Evolutionary conservation across 2,888 invertebrate genomes (phyloP).

Genomic region (Tachina fera): DNA sequence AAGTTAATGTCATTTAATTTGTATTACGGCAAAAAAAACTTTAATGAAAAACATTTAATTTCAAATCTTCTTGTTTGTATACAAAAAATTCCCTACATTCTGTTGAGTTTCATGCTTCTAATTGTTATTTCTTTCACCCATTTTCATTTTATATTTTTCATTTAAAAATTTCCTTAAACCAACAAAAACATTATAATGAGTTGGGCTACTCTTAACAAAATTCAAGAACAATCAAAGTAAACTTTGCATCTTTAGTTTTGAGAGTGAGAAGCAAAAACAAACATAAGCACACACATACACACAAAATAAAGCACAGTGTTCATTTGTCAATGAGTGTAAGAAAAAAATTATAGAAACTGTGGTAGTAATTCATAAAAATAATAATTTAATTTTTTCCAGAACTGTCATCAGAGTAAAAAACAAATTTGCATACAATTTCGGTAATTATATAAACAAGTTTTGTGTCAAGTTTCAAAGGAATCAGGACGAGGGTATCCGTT

Average conservation of each 20-base stretch:
- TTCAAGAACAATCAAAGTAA: slow-evolving; percentile 46
- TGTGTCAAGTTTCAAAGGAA: no score
- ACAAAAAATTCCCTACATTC: slow-evolving; percentile 35
- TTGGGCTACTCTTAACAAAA: slow-evolving; percentile 49
- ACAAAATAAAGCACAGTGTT: neutral
- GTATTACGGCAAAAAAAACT: slow-evolving; percentile 7
- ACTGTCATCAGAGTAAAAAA: no score
- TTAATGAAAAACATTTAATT: slow-evolving; percentile 44
- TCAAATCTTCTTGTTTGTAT: slow-evolving; percentile 44
- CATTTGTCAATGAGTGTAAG: no score
- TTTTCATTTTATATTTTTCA: slow-evolving; percentile 4
- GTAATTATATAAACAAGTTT: no score
- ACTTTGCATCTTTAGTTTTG: slow-evolving; percentile 7
- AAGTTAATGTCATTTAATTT: slow-evolving; percentile 35
- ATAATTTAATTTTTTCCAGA: no score
- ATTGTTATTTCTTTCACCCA: slow-evolving; percentile 5
- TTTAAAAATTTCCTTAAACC: neutral
- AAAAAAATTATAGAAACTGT: no score
- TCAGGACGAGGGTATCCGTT: no score
- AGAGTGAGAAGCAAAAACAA: slow-evolving; percentile 4
- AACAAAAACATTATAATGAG: neutral
- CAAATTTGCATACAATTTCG: no score
- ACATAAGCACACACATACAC: neutral
- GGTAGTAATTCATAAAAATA: no score
- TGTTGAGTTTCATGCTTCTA: slow-evolving; percentile 36